Conservation (phyloP, 2,113 vertebrate genomes). For the Anser brachyrhynchus region DNA sequence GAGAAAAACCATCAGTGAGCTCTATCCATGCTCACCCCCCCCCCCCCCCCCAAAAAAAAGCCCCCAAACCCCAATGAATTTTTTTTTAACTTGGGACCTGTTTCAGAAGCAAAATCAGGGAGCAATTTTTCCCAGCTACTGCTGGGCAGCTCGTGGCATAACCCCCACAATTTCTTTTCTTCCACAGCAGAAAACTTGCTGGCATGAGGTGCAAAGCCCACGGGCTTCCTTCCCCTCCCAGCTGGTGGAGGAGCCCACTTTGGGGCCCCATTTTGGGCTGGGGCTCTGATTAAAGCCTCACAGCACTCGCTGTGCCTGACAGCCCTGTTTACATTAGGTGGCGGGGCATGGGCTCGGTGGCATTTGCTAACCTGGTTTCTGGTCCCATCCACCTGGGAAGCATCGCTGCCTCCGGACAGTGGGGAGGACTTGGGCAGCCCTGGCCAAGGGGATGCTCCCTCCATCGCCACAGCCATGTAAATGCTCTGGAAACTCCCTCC, state of each 20-base stretch:
- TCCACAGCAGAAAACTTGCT: not conserved
- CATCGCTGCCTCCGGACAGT: accelerated
- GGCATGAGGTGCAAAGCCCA: accelerated
- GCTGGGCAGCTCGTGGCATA: not conserved
- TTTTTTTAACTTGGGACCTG: not conserved
- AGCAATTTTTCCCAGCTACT: not conserved
- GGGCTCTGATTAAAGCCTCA: conserved; percentile 40
- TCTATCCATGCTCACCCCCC: not conserved
- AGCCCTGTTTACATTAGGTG: not conserved
- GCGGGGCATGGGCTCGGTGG: accelerated
- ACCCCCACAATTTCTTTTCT: accelerated
- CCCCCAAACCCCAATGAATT: not conserved
- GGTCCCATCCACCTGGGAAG: not conserved
- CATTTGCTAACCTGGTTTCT: not conserved
- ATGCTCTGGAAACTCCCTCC: not conserved
- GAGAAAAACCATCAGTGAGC: not conserved
- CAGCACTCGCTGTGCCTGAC: not conserved
- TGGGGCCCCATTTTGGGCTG: accelerated
- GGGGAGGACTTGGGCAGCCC: not conserved
- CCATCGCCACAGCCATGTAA: not conserved
- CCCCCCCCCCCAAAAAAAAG: not conserved
- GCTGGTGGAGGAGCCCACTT: not conserved
- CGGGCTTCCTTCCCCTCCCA: not conserved
- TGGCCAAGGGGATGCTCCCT: not conserved
- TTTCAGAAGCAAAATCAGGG: not conserved